A percentile compares a stretch with the other conserved stretches of the same genome.
These are phyloP conservation scores for Dryas iulia DNA, from an alignment of 1,140 invertebrate genomes.

Conservation along the genomic window DNA sequence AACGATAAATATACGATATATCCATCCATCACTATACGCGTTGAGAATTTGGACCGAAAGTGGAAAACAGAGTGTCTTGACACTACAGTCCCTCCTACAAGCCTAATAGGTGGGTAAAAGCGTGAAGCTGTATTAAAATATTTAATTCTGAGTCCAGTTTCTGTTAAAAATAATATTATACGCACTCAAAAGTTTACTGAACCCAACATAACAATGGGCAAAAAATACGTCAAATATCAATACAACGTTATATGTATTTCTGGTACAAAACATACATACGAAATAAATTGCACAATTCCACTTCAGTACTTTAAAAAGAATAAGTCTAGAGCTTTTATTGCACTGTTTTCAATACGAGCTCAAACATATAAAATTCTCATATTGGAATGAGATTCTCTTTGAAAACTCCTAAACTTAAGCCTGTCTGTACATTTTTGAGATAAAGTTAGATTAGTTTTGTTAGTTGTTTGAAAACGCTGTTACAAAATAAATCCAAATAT, in stretches of 20 bases:
- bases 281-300: constrained; percentile 1
- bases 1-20: too few relatives aligned
- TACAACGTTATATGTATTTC: not conserved
- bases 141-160: too few relatives aligned
- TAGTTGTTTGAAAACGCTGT: not conserved
- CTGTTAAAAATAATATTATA: too few relatives aligned
- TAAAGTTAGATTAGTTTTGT: not conserved
- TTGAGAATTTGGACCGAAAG: too few relatives aligned
- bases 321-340: constrained; percentile 19
- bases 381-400: constrained; percentile 21
- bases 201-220: too few relatives aligned
- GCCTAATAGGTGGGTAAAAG: too few relatives aligned
- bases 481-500: not conserved
- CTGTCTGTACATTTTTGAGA: not conserved
- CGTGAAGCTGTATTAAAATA: too few relatives aligned
- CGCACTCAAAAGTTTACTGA: too few relatives aligned
- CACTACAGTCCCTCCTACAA: too few relatives aligned
- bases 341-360: constrained; percentile 18
- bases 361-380: constrained; percentile 17
- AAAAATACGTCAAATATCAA: not conserved
- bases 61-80: too few relatives aligned
- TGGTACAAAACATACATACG: not conserved
- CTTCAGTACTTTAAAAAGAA: constrained; percentile 10
- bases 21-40: too few relatives aligned
- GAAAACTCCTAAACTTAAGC: constrained; percentile 17